Base-by-base conservation (phyloP, 2,888 invertebrate genomes). In the Geotrupes spiniger region DNA sequence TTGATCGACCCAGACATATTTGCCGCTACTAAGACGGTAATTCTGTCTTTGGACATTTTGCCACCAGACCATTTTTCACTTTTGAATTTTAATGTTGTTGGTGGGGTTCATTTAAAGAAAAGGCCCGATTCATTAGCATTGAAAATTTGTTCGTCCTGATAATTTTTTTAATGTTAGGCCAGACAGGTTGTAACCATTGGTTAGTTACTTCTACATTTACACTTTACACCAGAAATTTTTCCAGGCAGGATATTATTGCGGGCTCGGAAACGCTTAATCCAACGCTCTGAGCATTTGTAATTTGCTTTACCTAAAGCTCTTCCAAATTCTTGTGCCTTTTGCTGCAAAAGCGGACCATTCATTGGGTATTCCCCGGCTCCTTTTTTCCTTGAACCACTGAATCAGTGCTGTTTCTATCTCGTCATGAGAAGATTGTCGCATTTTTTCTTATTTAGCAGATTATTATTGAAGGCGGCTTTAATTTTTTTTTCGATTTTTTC, bases 281-380 rank as follows among this genome's bases (percentile, higher is more conserved):
- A 44, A 25, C 40, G 16, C n/a, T 25, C 38, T 4, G 21, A 4
- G 21, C 38, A 50, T 25, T 50, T 41, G 31, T 41, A 42, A 26
- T 37, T 14, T 12, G 41, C 41, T 8, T 31, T 26, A 21, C 6
- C 21, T 5, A 40, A n/a, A 6, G 31, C 12, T 38, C 26, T 41
- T 11, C 37, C 45, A 44, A 50, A 50, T 27, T 50, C 38, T 39
- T 33, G 31, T n/a, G 42, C 38, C 31, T 50, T 46, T n/a, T 21
- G 21, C 44, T 40, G 21, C 11, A 46, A n/a, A 21, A 36, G 9
- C 11, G 36, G 36, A 16, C 12, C 36, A 16, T 14, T 36, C 9
- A 10, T 3, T 16, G n/a, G 36, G 36, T 36, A 36, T 36, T 10
- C 11, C 11, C 8, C 9, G 10, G 5, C 11, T 36, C 2, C 36